Evolutionary conservation across 92 coral and sea anemone species (phyloP).

Genomic region (Hydrozoanthus gracilis): DNA sequence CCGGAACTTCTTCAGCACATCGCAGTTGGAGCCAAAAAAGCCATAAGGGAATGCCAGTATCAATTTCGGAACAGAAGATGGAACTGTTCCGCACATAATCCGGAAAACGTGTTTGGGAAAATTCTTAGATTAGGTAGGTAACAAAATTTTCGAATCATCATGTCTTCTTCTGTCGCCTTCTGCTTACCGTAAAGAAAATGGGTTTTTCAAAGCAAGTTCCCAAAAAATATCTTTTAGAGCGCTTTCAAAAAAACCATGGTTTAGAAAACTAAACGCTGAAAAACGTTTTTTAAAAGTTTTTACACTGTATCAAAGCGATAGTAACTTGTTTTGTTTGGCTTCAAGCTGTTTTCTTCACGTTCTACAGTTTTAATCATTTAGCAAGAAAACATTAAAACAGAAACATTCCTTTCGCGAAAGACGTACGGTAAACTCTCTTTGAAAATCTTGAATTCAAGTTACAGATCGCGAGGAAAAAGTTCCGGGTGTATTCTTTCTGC

Average conservation of each 20-base stretch:
- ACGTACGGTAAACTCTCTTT: neutral
- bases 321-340: neutral
- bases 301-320: neutral
- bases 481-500: neutral
- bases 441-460: neutral
- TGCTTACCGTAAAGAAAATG: neutral
- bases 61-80: constrained; percentile 89
- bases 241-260: neutral
- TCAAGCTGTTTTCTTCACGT: neutral
- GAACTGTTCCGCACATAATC: constrained; percentile 96
- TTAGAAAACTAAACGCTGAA: neutral
- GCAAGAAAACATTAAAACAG: neutral
- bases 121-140: constrained; percentile 83
- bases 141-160: neutral
- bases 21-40: constrained; percentile 78
- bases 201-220: neutral
- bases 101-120: constrained; percentile 95
- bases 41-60: constrained; percentile 89
- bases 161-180: neutral
- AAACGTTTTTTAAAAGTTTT: neutral
- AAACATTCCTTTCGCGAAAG: neutral
- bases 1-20: constrained; percentile 88
- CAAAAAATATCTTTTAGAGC: neutral
- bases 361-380: neutral
- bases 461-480: neutral